These are phyloP conservation scores for Coreius guichenoti DNA, from an alignment of 2,797 vertebrate species.

Conservation along the genomic window DNA sequence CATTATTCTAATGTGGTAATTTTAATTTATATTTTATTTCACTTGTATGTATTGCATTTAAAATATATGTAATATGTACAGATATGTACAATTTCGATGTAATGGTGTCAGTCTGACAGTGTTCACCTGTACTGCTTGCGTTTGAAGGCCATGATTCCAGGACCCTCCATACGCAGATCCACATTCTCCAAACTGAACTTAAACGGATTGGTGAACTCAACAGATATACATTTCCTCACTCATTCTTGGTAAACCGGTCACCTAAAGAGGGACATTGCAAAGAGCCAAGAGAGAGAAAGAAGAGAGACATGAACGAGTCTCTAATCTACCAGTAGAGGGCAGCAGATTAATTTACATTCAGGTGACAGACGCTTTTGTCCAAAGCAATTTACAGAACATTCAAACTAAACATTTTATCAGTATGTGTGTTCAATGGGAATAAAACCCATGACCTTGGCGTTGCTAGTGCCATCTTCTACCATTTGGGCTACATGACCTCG, in stretches of 20 bases:
- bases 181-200: conserved; percentile 80
- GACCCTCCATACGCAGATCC: conserved; percentile 86
- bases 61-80: not conserved
- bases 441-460: no score
- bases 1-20: not conserved
- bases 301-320: not conserved
- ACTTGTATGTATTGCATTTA: not conserved
- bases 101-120: not conserved
- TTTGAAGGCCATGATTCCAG: conserved; percentile 79
- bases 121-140: conserved; percentile 85
- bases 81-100: not conserved
- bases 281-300: not conserved
- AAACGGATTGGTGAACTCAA: conserved; percentile 92
- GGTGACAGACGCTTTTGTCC: not conserved
- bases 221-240: conserved; percentile 81
- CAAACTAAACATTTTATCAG: not conserved
- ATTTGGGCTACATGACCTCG: no score
- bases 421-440: not conserved
- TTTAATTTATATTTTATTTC: not conserved
- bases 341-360: not conserved
- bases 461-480: no score
- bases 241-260: conserved; percentile 72
- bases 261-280: conserved; percentile 70
- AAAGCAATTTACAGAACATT: not conserved
- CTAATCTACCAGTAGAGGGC: not conserved